Conservation (phyloP, 2,797 vertebrate species). For the Molossus alvarezi region DNA sequence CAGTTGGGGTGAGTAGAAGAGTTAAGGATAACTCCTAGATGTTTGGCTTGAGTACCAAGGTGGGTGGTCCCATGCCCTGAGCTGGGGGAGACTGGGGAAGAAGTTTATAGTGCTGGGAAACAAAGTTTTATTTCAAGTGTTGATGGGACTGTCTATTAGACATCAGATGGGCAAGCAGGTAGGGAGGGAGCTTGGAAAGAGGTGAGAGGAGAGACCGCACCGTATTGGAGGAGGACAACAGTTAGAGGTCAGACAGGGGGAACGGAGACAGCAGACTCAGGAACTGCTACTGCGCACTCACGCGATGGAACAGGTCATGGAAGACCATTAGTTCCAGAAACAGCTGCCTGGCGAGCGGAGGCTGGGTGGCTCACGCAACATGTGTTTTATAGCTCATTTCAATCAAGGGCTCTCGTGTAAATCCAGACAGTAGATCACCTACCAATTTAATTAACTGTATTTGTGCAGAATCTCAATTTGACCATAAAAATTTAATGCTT, state of each 20-base stretch:
- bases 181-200: neutral
- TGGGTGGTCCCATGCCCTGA: neutral
- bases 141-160: neutral
- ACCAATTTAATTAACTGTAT: conserved; percentile 88
- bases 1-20: neutral
- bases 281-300: neutral
- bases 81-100: neutral
- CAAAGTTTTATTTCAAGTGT: neutral
- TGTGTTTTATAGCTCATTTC: conserved; percentile 67
- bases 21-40: neutral
- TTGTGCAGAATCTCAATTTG: conserved; percentile 87
- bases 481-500: conserved; percentile 86
- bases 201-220: neutral
- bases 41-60: neutral
- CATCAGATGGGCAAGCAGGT: neutral
- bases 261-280: neutral
- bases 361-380: conserved; percentile 64
- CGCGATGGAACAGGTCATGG: conserved; percentile 54
- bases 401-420: conserved; percentile 77
- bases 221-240: accelerated
- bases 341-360: neutral
- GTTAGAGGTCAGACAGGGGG: neutral
- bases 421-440: conserved; percentile 83
- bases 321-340: conserved; percentile 43
- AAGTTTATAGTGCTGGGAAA: neutral